Base-by-base conservation (phyloP, 30 jellyfish, hydroid and myxozoan genomes). In the Aurelia aurita region DNA sequence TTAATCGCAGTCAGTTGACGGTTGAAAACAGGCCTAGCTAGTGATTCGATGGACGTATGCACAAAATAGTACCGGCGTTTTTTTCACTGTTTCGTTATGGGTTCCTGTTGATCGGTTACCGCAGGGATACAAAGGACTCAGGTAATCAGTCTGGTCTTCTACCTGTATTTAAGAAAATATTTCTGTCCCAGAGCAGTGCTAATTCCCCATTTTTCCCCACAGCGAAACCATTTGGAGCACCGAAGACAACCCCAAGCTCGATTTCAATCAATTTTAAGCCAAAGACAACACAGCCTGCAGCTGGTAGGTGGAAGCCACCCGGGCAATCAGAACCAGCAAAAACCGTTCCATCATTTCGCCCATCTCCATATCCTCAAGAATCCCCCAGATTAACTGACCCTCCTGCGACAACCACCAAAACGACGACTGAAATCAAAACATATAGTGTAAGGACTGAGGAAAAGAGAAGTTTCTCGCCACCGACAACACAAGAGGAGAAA, bases 221-320 rank as follows among this genome's bases (percentile, higher is more conserved):
- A 80, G 94, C 94, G 8, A 84, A 72, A 63, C 94, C 94, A 22
- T 84, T 84, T 53, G 94, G 86, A 19, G 53, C 94, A 3, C 94
- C 44, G 31, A 84, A 84, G 68, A 84, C 94, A 18, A 62, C 88
- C 19, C 87, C 87, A 1, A n/a, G 74, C 54, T 72, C 94, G 26
- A 73, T 84, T 16, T 71, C 94, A 23, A 59, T 84, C 65, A 84
- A 84, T 28, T 84, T 84, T 65, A 73, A 80, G 72, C 90, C 90
- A 39, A 80, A 55, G 39, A 31, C 90, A 11, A 46, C 83, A 46
- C 73, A 25, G 13, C 29, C 81, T 7, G 13, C 82, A 62, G 66
- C 82, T 8, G 82, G 71, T 4, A 80, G 23, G 46, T 80, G 90
- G 90, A 80, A 65, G 26, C 83, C 90, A 3, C 90, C 86, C 21